Conservation (phyloP, 2,888 invertebrate species). For the Agonopterix subpropinquella region DNA sequence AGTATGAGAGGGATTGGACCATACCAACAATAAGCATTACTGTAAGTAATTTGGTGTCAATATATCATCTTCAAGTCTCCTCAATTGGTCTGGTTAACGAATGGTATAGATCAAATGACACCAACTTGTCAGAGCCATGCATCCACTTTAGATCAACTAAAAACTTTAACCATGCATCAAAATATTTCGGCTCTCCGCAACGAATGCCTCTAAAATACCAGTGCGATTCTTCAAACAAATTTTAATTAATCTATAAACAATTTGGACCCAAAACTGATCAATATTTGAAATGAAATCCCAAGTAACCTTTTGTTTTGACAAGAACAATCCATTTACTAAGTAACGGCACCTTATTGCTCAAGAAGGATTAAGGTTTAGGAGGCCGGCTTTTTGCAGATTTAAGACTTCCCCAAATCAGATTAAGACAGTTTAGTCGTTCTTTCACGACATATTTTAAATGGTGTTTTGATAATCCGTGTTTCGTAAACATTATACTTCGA, state of each 20-base stretch:
- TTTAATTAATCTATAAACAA: neutral
- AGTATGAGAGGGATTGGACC: too few species aligned
- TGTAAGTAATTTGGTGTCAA: too few species aligned
- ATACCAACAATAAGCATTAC: too few species aligned
- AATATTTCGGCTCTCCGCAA: too few species aligned
- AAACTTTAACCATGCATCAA: too few species aligned
- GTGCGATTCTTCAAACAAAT: neutral
- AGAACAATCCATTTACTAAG: constrained; percentile 12
- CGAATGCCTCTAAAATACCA: too few species aligned
- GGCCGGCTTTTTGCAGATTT: constrained; percentile 33
- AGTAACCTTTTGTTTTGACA: constrained; percentile 8
- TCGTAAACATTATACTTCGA: too few species aligned
- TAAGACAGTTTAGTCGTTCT: constrained; percentile 31
- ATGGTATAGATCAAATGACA: too few species aligned
- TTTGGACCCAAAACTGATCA: neutral
- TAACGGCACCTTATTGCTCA: constrained; percentile 31
- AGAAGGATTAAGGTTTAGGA: constrained; percentile 25
- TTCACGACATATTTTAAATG: constrained; percentile 17
- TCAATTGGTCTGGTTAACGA: too few species aligned
- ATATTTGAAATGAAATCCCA: constrained; percentile 3
- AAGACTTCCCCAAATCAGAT: constrained; percentile 38
- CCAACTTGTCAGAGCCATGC: too few species aligned
- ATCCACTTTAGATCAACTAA: too few species aligned
- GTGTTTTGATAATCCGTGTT: neutral
- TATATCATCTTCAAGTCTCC: too few species aligned